Conservation (phyloP, 2,113 vertebrate genomes). For the Marmota monax region DNA sequence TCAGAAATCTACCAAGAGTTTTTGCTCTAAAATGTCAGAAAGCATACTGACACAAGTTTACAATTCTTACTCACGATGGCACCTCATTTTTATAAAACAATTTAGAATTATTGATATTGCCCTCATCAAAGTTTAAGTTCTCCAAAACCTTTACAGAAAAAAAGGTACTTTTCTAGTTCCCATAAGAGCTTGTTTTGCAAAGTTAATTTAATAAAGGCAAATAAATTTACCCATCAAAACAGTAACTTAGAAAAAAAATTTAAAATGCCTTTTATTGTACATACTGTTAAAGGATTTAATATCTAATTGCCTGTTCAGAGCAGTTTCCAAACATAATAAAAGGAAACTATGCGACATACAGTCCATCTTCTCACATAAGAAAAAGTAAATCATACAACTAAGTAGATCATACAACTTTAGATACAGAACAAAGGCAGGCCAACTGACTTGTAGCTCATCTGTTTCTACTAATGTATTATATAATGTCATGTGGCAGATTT, state of each 20-base stretch:
- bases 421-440: not conserved
- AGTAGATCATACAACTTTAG: not conserved
- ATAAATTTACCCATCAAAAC: conserved; percentile 9
- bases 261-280: not conserved
- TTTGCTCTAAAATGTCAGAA: conserved; percentile 60
- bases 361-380: not conserved
- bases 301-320: not conserved
- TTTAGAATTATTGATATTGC: not conserved
- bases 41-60: not conserved
- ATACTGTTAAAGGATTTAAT: not conserved
- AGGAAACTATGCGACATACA: not conserved
- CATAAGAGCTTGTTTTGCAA: not conserved
- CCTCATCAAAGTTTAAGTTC: conserved; percentile 5
- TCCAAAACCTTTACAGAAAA: conserved; percentile 39
- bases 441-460: not conserved
- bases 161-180: not conserved
- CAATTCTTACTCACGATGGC: not conserved
- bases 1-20: not conserved
- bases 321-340: not conserved
- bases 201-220: conserved; percentile 24
- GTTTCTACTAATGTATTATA: not conserved
- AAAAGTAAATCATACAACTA: not conserved
- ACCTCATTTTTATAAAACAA: conserved; percentile 54
- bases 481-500: not conserved
- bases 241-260: not conserved